Evolutionary conservation across 2,888 invertebrate species (phyloP).

Genomic region (Eupithecia subumbrata): DNA sequence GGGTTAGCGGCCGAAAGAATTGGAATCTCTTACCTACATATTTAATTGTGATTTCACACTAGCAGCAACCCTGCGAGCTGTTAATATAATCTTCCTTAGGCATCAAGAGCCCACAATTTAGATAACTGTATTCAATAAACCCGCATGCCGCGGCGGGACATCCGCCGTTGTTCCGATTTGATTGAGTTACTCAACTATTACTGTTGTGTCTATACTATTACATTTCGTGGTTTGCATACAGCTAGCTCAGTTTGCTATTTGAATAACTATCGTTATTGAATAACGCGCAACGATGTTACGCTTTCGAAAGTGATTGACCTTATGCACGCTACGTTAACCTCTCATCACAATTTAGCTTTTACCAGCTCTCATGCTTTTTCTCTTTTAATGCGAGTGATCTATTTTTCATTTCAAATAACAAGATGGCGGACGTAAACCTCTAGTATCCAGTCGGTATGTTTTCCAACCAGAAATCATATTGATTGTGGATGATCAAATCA

Average conservation of each 20-base stretch:
- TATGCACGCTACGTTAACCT: neutral
- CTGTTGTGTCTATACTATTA: conserved; percentile 58
- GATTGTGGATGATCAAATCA: conserved; percentile 10
- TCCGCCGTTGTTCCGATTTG: conserved; percentile 69
- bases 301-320: neutral
- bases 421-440: neutral
- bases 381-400: neutral
- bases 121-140: conserved; percentile 79
- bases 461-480: neutral
- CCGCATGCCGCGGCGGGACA: conserved; percentile 65
- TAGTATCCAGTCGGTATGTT: neutral
- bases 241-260: conserved; percentile 26
- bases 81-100: conserved; percentile 77
- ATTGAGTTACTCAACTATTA: conserved; percentile 75
- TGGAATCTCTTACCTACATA: neutral
- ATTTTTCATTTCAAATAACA: neutral
- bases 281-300: neutral
- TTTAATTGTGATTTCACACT: conserved; percentile 6
- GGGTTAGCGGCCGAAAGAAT: neutral
- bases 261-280: conserved; percentile 4
- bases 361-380: neutral
- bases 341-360: neutral
- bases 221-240: conserved; percentile 37
- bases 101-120: conserved; percentile 76
- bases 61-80: conserved; percentile 36